Percentiles rank a stretch among this genome's conserved stretches.
phyloP scores from a whole-genome alignment of 1,140 invertebrate genomes.

The Orius laevigatus region DNA sequence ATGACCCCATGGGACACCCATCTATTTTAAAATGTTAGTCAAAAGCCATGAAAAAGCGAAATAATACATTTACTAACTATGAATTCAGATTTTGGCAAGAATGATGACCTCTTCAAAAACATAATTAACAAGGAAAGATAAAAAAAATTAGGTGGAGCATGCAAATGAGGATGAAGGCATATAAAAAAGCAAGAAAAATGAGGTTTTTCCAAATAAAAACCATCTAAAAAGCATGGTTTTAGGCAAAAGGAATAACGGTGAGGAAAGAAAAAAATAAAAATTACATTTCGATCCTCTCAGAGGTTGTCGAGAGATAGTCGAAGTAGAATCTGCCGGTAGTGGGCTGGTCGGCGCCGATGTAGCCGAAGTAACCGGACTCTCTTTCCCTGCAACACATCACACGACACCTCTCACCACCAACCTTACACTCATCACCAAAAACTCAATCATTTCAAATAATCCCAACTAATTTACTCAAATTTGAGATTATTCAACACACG shows the following conservation, averaged over 20 bases:
- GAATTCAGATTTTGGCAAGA: background rate
- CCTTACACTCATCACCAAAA: no score
- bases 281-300: constrained; percentile 67
- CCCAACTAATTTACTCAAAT: no score
- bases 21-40: background rate
- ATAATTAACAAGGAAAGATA: background rate
- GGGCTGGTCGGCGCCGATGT: constrained; percentile 22
- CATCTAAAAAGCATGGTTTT: constrained; percentile 6
- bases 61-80: no score
- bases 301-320: constrained; percentile 44
- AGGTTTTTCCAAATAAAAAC: no score
- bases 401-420: background rate
- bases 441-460: no score
- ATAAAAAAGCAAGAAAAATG: no score
- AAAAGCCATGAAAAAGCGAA: background rate
- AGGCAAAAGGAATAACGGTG: background rate
- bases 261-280: constrained; percentile 18
- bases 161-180: background rate
- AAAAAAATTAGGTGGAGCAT: background rate
- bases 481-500: no score
- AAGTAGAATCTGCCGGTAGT: constrained; percentile 32
- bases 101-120: background rate
- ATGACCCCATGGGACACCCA: no score
- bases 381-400: constrained; percentile 23
- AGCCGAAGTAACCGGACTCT: constrained; percentile 10